Conservation (phyloP, 2,888 invertebrate species). For the Volucella bombylans region DNA sequence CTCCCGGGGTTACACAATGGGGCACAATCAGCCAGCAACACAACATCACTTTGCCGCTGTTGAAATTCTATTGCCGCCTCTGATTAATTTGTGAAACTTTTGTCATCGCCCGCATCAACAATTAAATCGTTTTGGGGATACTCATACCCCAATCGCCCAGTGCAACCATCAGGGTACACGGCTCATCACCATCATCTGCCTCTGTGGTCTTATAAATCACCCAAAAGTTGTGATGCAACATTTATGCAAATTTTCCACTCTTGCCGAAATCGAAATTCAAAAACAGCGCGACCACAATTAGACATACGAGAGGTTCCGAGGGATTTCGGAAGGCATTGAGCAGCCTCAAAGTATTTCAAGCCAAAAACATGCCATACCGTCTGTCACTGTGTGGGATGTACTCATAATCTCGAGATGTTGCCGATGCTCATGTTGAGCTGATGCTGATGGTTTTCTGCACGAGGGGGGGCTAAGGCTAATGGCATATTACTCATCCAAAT, state of each 20-base stretch:
- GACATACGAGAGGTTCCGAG: not conserved
- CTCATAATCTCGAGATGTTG: slow-evolving; percentile 34
- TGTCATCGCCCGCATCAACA: slow-evolving; percentile 61
- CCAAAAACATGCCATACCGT: not conserved
- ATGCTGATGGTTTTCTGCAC: slow-evolving; percentile 14
- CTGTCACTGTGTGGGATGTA: slow-evolving; percentile 42
- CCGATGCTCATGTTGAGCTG: slow-evolving; percentile 1
- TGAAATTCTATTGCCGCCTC: slow-evolving; percentile 38
- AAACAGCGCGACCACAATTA: slow-evolving; percentile 21
- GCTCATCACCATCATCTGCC: slow-evolving; percentile 47
- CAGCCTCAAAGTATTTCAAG: not conserved
- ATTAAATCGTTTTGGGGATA: slow-evolving; percentile 56
- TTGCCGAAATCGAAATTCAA: slow-evolving; percentile 44
- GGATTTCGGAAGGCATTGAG: no score
- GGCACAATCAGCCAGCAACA: slow-evolving; percentile 10
- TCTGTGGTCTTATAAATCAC: slow-evolving; percentile 54
- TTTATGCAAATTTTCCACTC: slow-evolving; percentile 63
- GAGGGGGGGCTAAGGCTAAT: slow-evolving; percentile 21
- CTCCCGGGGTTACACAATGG: slow-evolving; percentile 40
- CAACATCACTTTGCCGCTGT: slow-evolving; percentile 35
- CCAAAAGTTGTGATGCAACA: slow-evolving; percentile 47
- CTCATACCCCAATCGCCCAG: not conserved
- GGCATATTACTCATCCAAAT: slow-evolving; percentile 65
- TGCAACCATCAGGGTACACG: slow-evolving; percentile 9
- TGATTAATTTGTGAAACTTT: slow-evolving; percentile 64